phyloP scores from a whole-genome alignment of 2,113 vertebrate species.

The Miniopterus natalensis region DNA sequence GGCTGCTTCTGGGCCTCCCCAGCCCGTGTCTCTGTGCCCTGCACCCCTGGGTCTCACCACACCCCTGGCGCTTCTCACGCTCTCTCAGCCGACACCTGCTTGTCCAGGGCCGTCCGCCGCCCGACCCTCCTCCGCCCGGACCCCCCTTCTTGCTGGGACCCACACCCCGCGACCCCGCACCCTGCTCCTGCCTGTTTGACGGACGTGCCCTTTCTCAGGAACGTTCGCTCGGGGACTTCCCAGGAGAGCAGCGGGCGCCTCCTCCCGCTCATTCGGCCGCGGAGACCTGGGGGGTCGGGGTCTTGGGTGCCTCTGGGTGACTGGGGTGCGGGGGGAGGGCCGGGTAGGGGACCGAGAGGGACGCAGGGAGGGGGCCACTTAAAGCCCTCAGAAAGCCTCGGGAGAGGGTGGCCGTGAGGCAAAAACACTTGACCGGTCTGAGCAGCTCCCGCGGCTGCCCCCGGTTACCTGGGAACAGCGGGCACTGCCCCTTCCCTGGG shows the following conservation, averaged over 20 bases:
- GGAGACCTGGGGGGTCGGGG: rapidly evolving
- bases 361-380: neutral
- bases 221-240: neutral
- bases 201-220: neutral
- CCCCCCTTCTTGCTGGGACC: neutral
- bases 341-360: rapidly evolving
- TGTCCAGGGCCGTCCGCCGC: neutral
- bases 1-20: rapidly evolving
- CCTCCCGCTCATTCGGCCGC: rapidly evolving
- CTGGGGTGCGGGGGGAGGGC: rapidly evolving
- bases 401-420: neutral
- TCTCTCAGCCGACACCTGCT: neutral
- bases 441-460: neutral
- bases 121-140: rapidly evolving
- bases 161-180: rapidly evolving
- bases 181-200: rapidly evolving
- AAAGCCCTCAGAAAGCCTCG: no score
- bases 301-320: neutral
- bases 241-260: rapidly evolving
- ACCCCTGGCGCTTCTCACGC: rapidly evolving
- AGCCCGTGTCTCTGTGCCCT: rapidly evolving
- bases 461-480: rapidly evolving
- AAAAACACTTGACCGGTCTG: neutral
- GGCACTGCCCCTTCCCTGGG: neutral
- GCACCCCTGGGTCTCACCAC: rapidly evolving